Percentiles rank a stretch among this genome's conserved stretches.
These are phyloP conservation scores for Porites divaricata DNA, from an alignment of 92 coral and sea anemone species.

Conservation along the genomic window DNA sequence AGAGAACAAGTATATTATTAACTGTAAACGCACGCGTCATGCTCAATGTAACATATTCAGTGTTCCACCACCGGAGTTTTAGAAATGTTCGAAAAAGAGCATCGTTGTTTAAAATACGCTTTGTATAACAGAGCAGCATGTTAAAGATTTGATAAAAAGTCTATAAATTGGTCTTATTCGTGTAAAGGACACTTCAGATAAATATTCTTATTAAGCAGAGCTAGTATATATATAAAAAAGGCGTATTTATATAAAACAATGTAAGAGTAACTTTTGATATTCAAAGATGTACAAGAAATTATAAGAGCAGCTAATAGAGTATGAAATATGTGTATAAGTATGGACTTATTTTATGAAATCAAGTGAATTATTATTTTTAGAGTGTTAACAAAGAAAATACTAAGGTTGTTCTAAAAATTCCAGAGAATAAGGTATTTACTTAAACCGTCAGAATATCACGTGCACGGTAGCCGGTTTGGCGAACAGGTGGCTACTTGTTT, in stretches of 20 bases:
- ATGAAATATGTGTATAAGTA: background rate
- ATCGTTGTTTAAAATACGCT: background rate
- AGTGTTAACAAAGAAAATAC: conserved; percentile 19
- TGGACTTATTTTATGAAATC: conserved; percentile 27
- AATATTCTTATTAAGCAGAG: conserved; percentile 24
- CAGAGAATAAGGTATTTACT: background rate
- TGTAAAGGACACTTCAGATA: background rate
- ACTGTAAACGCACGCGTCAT: background rate
- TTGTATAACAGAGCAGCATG: background rate
- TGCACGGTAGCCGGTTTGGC: conserved; percentile 2
- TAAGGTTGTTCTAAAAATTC: background rate
- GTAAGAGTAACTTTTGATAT: conserved; percentile 53
- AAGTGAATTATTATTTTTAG: conserved; percentile 39
- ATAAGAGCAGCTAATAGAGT: background rate
- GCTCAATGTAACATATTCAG: too few species aligned
- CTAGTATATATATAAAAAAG: conserved; percentile 31
- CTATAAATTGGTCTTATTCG: background rate
- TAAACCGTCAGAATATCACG: conserved; percentile 1
- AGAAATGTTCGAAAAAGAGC: background rate
- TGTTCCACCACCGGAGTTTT: background rate
- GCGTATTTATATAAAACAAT: conserved; percentile 38
- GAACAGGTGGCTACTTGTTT: conserved; percentile 14
- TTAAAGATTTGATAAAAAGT: background rate
- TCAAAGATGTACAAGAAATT: conserved; percentile 26
- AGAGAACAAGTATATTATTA: conserved; percentile 79